A percentile compares a stretch with the other conserved stretches of the same genome.
phyloP scores from a whole-genome alignment of 2,797 vertebrate genomes.

The Merluccius polli region DNA sequence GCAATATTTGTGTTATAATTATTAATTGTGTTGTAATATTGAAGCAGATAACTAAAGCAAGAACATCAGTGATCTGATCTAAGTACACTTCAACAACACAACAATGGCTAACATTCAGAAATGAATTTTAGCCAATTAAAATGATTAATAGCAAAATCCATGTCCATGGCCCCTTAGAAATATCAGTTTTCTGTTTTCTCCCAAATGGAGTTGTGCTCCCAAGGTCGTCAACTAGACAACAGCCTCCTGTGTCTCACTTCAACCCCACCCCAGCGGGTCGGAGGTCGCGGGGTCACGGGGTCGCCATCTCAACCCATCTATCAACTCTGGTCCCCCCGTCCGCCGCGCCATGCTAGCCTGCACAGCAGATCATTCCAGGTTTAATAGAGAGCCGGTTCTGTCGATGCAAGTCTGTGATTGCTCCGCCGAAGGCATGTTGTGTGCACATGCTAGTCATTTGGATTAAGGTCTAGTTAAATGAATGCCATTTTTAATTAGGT shows the following conservation, averaged over 20 bases:
- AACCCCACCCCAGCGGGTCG: background rate
- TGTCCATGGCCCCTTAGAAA: background rate
- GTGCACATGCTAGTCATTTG: background rate
- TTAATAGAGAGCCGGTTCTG: background rate
- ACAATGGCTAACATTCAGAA: no score
- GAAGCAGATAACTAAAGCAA: no score
- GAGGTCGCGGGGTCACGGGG: background rate
- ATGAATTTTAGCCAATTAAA: background rate
- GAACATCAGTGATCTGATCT: background rate
- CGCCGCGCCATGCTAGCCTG: background rate
- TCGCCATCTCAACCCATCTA: background rate
- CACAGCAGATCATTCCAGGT: background rate
- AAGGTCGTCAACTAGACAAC: background rate
- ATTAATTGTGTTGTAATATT: no score
- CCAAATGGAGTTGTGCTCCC: background rate
- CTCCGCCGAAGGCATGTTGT: background rate
- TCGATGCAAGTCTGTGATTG: background rate
- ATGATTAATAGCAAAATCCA: background rate
- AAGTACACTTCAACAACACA: background rate
- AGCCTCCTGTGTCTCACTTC: background rate
- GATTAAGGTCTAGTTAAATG: background rate
- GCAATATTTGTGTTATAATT: no score
- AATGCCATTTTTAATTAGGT: background rate
- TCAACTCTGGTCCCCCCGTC: background rate
- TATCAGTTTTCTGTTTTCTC: background rate